phyloP scores from a whole-genome alignment of 2,888 invertebrate genomes.

The Lithophane socia region DNA sequence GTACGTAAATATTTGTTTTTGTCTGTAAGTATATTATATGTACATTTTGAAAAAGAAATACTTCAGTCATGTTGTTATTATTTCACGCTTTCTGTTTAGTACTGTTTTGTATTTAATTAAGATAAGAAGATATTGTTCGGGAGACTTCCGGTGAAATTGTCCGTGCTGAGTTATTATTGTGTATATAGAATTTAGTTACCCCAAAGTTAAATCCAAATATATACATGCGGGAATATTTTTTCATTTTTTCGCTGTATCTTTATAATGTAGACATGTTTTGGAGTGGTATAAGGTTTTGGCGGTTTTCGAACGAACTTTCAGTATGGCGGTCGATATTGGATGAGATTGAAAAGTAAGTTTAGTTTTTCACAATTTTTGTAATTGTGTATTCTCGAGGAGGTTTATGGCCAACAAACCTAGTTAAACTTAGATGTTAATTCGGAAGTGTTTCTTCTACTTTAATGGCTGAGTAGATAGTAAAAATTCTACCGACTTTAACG shows the following conservation, averaged over 20 bases:
- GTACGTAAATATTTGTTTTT: conserved; percentile 77
- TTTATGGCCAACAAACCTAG: conserved; percentile 22
- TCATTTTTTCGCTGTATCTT: conserved; percentile 76
- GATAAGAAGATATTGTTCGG: conserved; percentile 63
- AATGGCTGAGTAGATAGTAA: conserved; percentile 62
- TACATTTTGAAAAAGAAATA: conserved; percentile 86
- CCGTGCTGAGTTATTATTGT: conserved; percentile 78
- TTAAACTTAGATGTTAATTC: conserved; percentile 43
- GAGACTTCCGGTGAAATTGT: conserved; percentile 61
- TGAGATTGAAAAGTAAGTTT: conserved; percentile 23
- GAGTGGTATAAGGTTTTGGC: conserved; percentile 71
- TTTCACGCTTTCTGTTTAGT: conserved; percentile 82
- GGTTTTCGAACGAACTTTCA: conserved; percentile 77
- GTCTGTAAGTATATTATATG: conserved; percentile 88
- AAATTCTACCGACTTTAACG: conserved; percentile 50
- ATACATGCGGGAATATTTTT: conserved; percentile 79
- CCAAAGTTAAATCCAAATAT: conserved; percentile 88
- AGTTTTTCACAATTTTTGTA: conserved; percentile 14
- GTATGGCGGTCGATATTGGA: conserved; percentile 28
- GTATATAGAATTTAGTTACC: conserved; percentile 88
- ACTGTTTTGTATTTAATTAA: conserved; percentile 76
- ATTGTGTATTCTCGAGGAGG: conserved; percentile 19
- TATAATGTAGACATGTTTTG: conserved; percentile 76
- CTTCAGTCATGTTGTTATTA: conserved; percentile 76
- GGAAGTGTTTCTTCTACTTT: conserved; percentile 57